These are phyloP conservation scores for Panopea generosa DNA, from an alignment of 2,888 invertebrate genomes.

Conservation along the genomic window DNA sequence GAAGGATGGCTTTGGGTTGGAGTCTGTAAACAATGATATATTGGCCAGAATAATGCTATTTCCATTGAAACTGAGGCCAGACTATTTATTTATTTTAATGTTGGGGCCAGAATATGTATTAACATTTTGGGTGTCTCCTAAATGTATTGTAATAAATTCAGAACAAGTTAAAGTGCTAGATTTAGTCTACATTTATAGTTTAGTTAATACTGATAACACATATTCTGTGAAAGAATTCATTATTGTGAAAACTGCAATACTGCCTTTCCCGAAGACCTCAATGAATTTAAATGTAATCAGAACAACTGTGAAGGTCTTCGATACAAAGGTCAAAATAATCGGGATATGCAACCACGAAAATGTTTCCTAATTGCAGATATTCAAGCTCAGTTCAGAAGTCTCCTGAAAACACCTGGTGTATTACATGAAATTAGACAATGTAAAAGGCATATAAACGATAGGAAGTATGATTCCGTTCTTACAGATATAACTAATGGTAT, in stretches of 20 bases:
- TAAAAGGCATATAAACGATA: conserved; percentile 12
- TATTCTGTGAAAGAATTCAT: conserved; percentile 21
- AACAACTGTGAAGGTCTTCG: conserved; percentile 26
- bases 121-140: no score
- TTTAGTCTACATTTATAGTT: no score
- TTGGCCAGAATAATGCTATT: no score
- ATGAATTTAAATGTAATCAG: conserved; percentile 22
- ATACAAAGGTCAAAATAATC: conserved; percentile 22
- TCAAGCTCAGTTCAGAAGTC: conserved; percentile 19
- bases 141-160: no score
- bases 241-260: conserved; percentile 20
- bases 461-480: conserved; percentile 1
- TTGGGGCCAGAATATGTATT: no score
- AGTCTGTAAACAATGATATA: no score
- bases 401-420: conserved; percentile 26
- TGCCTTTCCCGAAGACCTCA: conserved; percentile 27
- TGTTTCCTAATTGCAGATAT: conserved; percentile 28
- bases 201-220: conserved; percentile 1
- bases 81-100: no score
- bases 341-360: conserved; percentile 14
- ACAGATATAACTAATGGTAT: conserved; percentile 10
- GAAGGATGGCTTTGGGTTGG: no score
- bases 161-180: no score
- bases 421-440: conserved; percentile 11
- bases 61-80: no score